Conservation (phyloP, 30 jellyfish, hydroid and myxozoan genomes). For the Pelagia noctiluca region DNA sequence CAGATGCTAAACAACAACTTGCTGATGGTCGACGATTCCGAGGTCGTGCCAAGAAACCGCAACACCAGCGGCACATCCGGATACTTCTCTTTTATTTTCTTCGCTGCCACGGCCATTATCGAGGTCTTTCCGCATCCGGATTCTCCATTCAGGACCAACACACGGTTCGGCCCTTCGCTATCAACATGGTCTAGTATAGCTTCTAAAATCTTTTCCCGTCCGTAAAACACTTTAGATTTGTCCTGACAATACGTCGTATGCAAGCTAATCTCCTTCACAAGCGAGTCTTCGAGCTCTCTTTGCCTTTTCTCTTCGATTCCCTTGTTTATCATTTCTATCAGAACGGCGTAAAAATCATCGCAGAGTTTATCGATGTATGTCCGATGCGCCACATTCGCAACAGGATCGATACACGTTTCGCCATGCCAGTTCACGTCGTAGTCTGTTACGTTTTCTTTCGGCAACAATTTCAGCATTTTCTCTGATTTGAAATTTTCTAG, state of each 20-base stretch:
- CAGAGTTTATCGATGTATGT: constrained; percentile 63
- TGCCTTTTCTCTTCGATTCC: constrained; percentile 82
- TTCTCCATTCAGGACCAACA: constrained; percentile 82
- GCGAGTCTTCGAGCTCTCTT: constrained; percentile 57
- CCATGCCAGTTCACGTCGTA: constrained; percentile 82
- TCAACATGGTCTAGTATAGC: constrained; percentile 53
- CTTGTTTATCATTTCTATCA: constrained; percentile 73
- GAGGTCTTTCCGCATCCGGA: constrained; percentile 96
- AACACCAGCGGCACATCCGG: constrained; percentile 51
- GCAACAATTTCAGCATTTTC: constrained; percentile 32
- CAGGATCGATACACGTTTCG: constrained; percentile 70
- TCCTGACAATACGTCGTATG: constrained; percentile 86
- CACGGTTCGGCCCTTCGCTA: constrained; percentile 11
- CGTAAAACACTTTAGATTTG: constrained; percentile 74
- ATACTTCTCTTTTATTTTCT: constrained; percentile 41
- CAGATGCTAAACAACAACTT: constrained; percentile 72
- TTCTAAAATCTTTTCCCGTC: constrained; percentile 76
- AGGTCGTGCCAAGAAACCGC: constrained; percentile 88
- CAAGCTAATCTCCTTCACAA: constrained; percentile 80
- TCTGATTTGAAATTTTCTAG: constrained; percentile 43
- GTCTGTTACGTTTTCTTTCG: constrained; percentile 45
- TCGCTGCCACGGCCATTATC: constrained; percentile 85
- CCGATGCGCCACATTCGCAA: constrained; percentile 49
- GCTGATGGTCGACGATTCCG: constrained; percentile 80
- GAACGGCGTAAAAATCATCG: constrained; percentile 65